phyloP scores from a whole-genome alignment of 2,797 vertebrate species.

The Enteromius paludinosus region DNA sequence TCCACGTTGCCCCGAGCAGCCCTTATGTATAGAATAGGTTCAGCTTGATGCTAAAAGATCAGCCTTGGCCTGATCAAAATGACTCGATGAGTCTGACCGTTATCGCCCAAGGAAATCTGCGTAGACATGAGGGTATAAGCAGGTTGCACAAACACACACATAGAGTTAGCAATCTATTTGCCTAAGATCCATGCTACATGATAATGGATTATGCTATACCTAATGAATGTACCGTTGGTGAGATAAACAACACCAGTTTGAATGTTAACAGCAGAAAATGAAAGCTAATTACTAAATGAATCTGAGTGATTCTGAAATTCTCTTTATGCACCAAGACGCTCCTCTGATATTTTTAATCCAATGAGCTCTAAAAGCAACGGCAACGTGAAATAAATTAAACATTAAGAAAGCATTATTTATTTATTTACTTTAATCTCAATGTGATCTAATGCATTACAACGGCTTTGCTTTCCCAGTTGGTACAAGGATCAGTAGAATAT shows the following conservation, averaged over 20 bases:
- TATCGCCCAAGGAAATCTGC: conserved; percentile 66
- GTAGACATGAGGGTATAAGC: conserved; percentile 54
- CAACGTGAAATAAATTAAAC: not conserved
- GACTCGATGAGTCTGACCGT: conserved; percentile 68
- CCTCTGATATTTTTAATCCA: conserved; percentile 12
- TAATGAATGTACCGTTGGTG: not conserved
- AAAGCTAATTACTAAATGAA: conserved; percentile 43
- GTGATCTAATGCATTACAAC: not conserved
- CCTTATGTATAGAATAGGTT: conserved; percentile 25
- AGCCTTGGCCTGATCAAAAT: conserved; percentile 62
- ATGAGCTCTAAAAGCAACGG: conserved; percentile 3
- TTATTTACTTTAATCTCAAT: conserved; percentile 7
- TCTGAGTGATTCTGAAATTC: not conserved
- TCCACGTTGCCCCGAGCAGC: conserved; percentile 30
- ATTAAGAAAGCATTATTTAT: not conserved
- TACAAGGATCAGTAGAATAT: conserved; percentile 1
- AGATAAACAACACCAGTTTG: conserved; percentile 34
- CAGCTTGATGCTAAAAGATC: conserved; percentile 56
- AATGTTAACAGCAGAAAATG: conserved; percentile 1
- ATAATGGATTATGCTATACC: conserved; percentile 27
- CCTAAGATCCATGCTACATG: not conserved
- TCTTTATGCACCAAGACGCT: not conserved
- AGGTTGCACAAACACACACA: conserved; percentile 38
- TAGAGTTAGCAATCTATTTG: not conserved
- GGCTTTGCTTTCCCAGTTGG: not conserved